Evolutionary conservation across 2,888 invertebrate species (phyloP).

Genomic region (Megaustenia siamemsis): DNA sequence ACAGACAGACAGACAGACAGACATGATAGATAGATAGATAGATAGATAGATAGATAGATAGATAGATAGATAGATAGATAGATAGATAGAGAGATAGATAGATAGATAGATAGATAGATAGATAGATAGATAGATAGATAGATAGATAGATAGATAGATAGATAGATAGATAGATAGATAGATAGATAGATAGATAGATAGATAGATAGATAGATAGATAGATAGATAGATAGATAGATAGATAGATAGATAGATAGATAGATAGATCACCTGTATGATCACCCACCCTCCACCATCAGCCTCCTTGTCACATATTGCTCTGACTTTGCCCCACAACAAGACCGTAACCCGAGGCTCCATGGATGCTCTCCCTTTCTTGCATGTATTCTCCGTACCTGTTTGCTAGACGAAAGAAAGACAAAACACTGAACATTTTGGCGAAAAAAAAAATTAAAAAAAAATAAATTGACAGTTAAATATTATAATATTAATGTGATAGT

Average conservation of each 20-base stretch:
- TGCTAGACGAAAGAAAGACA: no score
- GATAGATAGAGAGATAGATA: neutral
- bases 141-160: neutral
- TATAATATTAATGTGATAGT: no score
- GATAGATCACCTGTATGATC: neutral
- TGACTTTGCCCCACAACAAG: no score
- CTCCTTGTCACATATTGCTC: no score
- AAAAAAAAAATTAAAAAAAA: no score
- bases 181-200: neutral
- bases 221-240: neutral
- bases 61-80: neutral
- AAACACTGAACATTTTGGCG: no score
- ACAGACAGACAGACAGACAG: neutral
- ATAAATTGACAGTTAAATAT: no score
- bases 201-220: neutral
- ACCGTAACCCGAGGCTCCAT: no score
- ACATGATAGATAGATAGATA: neutral
- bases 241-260: conserved; percentile 43
- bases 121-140: neutral
- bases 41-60: neutral
- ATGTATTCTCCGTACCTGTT: no score
- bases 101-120: neutral
- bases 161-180: neutral
- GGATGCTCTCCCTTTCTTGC: no score
- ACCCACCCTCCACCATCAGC: no score